A percentile compares a stretch with the other conserved stretches of the same genome.
phyloP scores from a whole-genome alignment of 2,113 vertebrate species.

The Semicossyphus pulcher region DNA sequence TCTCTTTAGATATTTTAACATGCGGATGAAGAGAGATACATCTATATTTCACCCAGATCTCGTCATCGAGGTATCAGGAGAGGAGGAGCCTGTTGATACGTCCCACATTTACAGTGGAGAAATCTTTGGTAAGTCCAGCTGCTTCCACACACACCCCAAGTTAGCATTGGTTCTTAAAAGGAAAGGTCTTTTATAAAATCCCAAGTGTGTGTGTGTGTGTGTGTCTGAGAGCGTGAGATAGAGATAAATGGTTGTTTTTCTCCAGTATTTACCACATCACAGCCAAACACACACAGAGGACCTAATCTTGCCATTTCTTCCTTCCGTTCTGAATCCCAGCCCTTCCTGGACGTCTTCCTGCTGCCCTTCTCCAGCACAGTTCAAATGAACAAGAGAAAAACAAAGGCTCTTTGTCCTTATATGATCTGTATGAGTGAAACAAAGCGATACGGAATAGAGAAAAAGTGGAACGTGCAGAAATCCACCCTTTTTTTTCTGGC shows the following conservation, averaged over 20 bases:
- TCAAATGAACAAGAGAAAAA: constrained; percentile 35
- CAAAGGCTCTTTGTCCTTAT: constrained; percentile 11
- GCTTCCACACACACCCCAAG: background rate
- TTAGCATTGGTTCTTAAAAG: too few species aligned
- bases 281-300: background rate
- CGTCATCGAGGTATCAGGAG: constrained; percentile 90
- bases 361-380: constrained; percentile 7
- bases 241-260: background rate
- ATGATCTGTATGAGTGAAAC: constrained; percentile 4
- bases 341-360: constrained; percentile 21
- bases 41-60: constrained; percentile 92
- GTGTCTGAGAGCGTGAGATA: background rate
- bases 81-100: constrained; percentile 88
- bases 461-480: too few species aligned
- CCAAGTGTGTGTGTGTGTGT: too few species aligned
- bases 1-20: constrained; percentile 90
- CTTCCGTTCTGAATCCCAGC: background rate
- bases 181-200: too few species aligned
- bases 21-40: constrained; percentile 94
- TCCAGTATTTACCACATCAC: background rate
- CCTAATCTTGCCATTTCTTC: background rate
- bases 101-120: constrained; percentile 98
- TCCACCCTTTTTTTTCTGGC: too few species aligned
- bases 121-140: constrained; percentile 89
- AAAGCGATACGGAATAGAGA: background rate